phyloP scores from a whole-genome alignment of 2,113 vertebrate species.

The Ailuropoda melanoleuca region DNA sequence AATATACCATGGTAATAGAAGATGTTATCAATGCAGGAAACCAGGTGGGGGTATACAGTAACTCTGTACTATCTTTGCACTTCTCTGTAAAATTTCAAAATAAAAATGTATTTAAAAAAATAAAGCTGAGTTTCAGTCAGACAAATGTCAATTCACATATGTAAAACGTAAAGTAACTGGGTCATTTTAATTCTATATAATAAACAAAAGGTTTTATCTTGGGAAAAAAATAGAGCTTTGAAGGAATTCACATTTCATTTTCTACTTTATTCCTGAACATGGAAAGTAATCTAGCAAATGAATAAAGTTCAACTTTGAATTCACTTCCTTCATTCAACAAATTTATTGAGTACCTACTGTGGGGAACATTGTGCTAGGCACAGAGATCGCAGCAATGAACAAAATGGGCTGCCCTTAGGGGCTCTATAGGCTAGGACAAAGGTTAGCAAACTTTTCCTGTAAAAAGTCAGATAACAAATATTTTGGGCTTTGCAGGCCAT shows the following conservation, averaged over 20 bases:
- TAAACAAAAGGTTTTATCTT: background rate
- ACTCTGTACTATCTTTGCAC: background rate
- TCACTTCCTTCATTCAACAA: background rate
- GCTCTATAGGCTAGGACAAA: background rate
- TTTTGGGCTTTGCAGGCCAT: background rate
- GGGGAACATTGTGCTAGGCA: background rate
- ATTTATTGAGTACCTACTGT: background rate
- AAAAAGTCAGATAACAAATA: background rate
- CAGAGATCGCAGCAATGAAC: background rate
- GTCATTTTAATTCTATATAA: background rate
- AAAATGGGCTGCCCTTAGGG: background rate
- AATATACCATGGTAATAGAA: background rate
- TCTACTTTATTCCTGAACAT: conserved; percentile 20
- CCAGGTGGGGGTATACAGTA: background rate
- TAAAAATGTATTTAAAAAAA: background rate
- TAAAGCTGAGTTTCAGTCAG: background rate
- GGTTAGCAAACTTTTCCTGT: background rate
- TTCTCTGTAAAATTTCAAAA: conserved; percentile 11
- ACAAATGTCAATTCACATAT: background rate
- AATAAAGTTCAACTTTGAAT: background rate
- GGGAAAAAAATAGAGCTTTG: background rate
- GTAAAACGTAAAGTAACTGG: background rate
- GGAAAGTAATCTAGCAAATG: conserved; percentile 34
- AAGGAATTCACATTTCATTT: conserved; percentile 38
- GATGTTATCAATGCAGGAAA: background rate